These are phyloP conservation scores for Platycercus adscitus DNA, from an alignment of 2,113 vertebrate species.

Conservation along the genomic window DNA sequence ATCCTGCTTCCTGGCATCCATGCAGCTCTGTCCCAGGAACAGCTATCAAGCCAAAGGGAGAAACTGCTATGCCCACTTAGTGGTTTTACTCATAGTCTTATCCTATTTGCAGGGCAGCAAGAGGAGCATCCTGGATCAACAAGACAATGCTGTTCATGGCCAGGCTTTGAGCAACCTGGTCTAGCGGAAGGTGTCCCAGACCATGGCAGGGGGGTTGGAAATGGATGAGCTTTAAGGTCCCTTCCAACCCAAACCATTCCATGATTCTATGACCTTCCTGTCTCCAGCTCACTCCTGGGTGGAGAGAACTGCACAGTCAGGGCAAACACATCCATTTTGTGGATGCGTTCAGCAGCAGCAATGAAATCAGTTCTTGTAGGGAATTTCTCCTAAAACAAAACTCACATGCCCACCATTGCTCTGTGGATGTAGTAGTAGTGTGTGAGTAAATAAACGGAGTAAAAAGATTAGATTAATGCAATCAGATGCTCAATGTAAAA, in stretches of 20 bases:
- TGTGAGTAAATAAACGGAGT: neutral
- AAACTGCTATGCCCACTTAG: neutral
- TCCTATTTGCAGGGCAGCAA: neutral
- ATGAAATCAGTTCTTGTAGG: neutral
- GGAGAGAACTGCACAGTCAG: neutral
- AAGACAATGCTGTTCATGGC: neutral
- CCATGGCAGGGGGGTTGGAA: neutral
- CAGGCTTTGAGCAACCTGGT: neutral
- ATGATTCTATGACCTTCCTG: neutral
- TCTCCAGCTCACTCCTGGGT: neutral
- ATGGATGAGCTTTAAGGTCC: neutral
- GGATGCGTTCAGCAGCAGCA: too few species aligned
- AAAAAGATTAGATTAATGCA: neutral
- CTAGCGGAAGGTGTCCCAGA: neutral
- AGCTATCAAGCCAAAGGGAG: neutral
- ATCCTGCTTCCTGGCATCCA: neutral
- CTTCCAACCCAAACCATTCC: neutral
- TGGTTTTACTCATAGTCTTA: neutral
- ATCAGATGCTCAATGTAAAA: constrained; percentile 3
- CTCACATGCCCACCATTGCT: neutral
- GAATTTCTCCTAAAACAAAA: neutral
- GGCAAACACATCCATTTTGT: neutral
- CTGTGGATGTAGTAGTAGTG: neutral
- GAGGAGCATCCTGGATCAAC: neutral
- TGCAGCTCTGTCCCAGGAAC: neutral